Percentiles rank a stretch among this genome's conserved stretches.
These are phyloP conservation scores for Drosophila pectinifera DNA, from an alignment of 1,140 invertebrate species.

Conservation along the genomic window DNA sequence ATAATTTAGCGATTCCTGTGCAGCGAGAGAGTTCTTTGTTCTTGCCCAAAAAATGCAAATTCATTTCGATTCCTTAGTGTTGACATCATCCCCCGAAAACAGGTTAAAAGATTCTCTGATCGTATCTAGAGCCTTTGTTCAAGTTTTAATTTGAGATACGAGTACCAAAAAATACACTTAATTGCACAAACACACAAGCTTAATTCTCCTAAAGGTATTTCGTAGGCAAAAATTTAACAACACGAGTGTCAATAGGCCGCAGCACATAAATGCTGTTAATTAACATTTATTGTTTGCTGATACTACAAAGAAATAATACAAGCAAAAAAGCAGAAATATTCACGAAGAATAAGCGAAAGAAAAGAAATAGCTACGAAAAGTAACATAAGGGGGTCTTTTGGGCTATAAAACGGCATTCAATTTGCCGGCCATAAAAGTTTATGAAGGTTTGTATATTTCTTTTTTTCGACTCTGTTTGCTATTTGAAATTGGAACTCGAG, in stretches of 20 bases:
- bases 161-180: slow-evolving; percentile 44
- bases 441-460: slow-evolving; percentile 42
- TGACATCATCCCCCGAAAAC: slow-evolving; percentile 43
- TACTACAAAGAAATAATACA: slow-evolving; percentile 36
- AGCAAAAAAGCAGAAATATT: slow-evolving; percentile 11
- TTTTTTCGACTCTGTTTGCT: slow-evolving; percentile 41
- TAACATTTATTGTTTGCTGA: slow-evolving; percentile 80
- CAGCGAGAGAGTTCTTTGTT: slow-evolving; percentile 37
- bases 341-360: neutral
- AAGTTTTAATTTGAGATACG: slow-evolving; percentile 19
- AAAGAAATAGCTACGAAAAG: slow-evolving; percentile 23
- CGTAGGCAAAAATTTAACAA: slow-evolving; percentile 36
- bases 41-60: slow-evolving; percentile 33
- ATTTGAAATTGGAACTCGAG: slow-evolving; percentile 31
- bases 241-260: slow-evolving; percentile 73
- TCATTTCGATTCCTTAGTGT: slow-evolving; percentile 40
- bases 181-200: slow-evolving; percentile 40
- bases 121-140: slow-evolving; percentile 23
- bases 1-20: slow-evolving; percentile 56
- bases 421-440: slow-evolving; percentile 70
- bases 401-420: slow-evolving; percentile 68
- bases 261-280: slow-evolving; percentile 77
- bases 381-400: slow-evolving; percentile 17
- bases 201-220: slow-evolving; percentile 15
- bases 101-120: slow-evolving; percentile 51